Evolutionary conservation across 2,888 invertebrate species (phyloP).

Genomic region (Cistogaster globosa): DNA sequence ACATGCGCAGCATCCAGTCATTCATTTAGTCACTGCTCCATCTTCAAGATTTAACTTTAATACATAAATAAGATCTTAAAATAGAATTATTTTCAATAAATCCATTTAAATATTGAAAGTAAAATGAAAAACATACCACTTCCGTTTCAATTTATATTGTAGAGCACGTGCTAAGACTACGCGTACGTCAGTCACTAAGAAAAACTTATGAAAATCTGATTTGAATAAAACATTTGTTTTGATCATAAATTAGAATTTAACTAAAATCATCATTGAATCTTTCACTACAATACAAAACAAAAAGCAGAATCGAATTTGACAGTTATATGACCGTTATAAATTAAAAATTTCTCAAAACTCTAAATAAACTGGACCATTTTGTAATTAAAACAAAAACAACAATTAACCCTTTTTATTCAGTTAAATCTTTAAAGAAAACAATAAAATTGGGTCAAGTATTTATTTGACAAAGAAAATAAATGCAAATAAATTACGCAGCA

Average conservation of each 20-base stretch:
- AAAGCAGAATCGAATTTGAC: slow-evolving; percentile 29
- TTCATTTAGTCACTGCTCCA: not conserved
- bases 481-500: slow-evolving; percentile 66
- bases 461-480: slow-evolving; percentile 33
- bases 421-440: slow-evolving; percentile 30
- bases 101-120: slow-evolving; percentile 2
- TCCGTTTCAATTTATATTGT: slow-evolving; percentile 46
- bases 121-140: slow-evolving; percentile 63
- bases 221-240: slow-evolving; percentile 61
- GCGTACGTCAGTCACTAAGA: not conserved
- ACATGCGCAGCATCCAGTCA: slow-evolving; percentile 57
- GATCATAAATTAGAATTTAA: slow-evolving; percentile 69
- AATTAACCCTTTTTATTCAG: slow-evolving; percentile 42
- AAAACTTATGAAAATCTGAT: slow-evolving; percentile 41
- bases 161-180: slow-evolving; percentile 60
- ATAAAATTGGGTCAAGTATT: slow-evolving; percentile 66
- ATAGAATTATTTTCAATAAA: slow-evolving; percentile 53
- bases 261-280: slow-evolving; percentile 60
- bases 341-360: slow-evolving; percentile 54
- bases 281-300: slow-evolving; percentile 11
- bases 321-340: slow-evolving; percentile 58
- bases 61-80: slow-evolving; percentile 26
- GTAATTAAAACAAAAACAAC: slow-evolving; percentile 48
- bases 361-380: slow-evolving; percentile 65
- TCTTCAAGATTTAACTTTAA: not conserved